These are phyloP conservation scores for Drosophila austrosaltans DNA, from an alignment of 2,888 invertebrate genomes.

Conservation along the genomic window DNA sequence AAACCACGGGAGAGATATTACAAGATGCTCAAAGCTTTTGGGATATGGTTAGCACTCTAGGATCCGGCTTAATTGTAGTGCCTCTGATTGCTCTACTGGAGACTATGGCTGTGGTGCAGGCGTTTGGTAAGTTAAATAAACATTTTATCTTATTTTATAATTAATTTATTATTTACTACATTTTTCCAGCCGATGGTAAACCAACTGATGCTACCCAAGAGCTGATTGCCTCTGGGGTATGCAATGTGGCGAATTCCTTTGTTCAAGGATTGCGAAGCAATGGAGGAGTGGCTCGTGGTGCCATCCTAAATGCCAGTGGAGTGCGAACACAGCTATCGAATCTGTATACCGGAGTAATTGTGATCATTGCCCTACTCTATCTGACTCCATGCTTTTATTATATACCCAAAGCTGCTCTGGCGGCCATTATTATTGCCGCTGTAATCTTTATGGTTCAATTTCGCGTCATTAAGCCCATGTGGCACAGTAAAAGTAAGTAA, in stretches of 20 bases:
- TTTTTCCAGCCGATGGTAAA: conserved; percentile 87
- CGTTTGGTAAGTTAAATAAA: conserved; percentile 73
- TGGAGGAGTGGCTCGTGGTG: conserved; percentile 92
- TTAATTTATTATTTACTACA: neutral
- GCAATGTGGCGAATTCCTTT: conserved; percentile 92
- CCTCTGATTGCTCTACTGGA: conserved; percentile 94
- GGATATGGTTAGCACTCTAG: conserved; percentile 91
- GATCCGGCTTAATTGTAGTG: conserved; percentile 93
- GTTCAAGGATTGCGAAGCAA: conserved; percentile 92
- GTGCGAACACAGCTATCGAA: conserved; percentile 93
- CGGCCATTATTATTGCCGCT: conserved; percentile 95
- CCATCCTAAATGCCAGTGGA: conserved; percentile 95
- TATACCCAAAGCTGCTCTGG: conserved; percentile 93
- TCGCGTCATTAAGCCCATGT: conserved; percentile 93
- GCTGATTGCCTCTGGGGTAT: conserved; percentile 91
- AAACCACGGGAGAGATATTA: conserved; percentile 83
- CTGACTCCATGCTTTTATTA: conserved; percentile 94
- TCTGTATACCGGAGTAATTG: conserved; percentile 91
- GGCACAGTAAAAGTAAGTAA: conserved; percentile 93
- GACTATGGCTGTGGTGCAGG: conserved; percentile 89
- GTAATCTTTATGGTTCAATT: conserved; percentile 96
- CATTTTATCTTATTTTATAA: neutral
- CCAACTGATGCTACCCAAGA: conserved; percentile 96
- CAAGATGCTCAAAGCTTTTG: conserved; percentile 84
- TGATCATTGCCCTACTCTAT: conserved; percentile 92